Percentiles rank a stretch among this genome's conserved stretches.
Conservation (phyloP, 2,888 invertebrate genomes). For the Drosophila glabriapex region DNA sequence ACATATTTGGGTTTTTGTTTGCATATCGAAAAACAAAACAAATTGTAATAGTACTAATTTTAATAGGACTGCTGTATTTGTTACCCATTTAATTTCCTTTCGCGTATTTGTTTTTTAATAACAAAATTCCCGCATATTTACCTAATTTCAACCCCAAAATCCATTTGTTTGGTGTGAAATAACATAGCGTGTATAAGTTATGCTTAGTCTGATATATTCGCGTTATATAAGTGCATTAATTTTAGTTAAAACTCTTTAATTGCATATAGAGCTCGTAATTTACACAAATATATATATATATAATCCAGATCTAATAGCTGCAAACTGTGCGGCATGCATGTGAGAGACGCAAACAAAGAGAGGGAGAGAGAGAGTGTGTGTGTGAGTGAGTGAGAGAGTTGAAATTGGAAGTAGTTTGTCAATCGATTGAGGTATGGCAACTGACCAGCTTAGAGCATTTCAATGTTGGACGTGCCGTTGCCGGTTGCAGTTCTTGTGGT, state of each 20-base stretch:
- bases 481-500: slow-evolving; percentile 89
- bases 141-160: background rate
- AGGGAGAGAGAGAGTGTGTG: background rate
- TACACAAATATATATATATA: slow-evolving; percentile 26
- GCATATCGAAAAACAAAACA: background rate
- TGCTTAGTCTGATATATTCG: slow-evolving; percentile 30
- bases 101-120: background rate
- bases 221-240: slow-evolving; percentile 46
- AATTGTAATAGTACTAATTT: background rate
- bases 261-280: slow-evolving; percentile 18
- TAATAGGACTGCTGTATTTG: background rate
- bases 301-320: slow-evolving; percentile 14
- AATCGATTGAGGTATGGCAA: background rate
- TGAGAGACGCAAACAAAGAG: background rate
- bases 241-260: slow-evolving; percentile 39
- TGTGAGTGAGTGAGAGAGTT: background rate
- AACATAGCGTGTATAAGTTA: slow-evolving; percentile 8
- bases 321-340: slow-evolving; percentile 9
- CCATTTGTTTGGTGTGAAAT: background rate
- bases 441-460: slow-evolving; percentile 83
- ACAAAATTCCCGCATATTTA: background rate
- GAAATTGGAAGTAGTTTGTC: background rate
- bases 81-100: background rate
- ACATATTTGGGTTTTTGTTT: background rate
- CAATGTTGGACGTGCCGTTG: slow-evolving; percentile 87